phyloP scores from a whole-genome alignment of 2,113 vertebrate species.

The Pollimyrus isidori region DNA sequence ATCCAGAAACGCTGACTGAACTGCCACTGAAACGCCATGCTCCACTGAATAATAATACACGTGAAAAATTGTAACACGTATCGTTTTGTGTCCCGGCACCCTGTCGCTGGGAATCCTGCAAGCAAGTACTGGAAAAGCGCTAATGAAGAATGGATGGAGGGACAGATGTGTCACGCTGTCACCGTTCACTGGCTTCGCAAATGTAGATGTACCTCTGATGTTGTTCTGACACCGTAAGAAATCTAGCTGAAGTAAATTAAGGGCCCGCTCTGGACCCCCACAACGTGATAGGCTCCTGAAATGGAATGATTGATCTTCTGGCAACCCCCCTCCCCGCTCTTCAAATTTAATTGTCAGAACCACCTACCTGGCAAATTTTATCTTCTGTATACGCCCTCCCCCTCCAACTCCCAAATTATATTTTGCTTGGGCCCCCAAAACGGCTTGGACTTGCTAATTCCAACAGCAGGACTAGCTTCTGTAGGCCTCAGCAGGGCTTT shows the following conservation, averaged over 20 bases:
- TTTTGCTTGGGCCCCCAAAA: neutral
- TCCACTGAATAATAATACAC: neutral
- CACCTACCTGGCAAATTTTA: neutral
- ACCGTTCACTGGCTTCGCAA: neutral
- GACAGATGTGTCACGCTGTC: neutral
- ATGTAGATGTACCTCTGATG: neutral
- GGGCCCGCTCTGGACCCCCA: neutral
- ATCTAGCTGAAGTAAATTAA: neutral
- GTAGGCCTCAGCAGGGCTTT: neutral
- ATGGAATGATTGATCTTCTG: neutral
- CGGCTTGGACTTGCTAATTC: neutral
- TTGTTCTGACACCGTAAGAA: neutral
- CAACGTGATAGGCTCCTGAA: neutral
- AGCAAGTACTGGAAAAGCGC: neutral
- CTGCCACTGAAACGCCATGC: neutral
- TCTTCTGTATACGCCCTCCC: neutral
- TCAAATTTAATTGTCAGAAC: neutral
- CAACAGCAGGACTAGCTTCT: neutral
- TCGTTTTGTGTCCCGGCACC: neutral
- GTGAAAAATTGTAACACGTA: neutral
- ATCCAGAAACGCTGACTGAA: neutral
- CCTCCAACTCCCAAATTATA: neutral
- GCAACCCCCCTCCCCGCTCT: too few relatives aligned
- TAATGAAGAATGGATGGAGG: neutral
- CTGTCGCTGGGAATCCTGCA: neutral